A percentile compares a stretch with the other conserved stretches of the same genome.
Conservation (phyloP, 2,113 vertebrate genomes). For the Notiomystis cincta region DNA sequence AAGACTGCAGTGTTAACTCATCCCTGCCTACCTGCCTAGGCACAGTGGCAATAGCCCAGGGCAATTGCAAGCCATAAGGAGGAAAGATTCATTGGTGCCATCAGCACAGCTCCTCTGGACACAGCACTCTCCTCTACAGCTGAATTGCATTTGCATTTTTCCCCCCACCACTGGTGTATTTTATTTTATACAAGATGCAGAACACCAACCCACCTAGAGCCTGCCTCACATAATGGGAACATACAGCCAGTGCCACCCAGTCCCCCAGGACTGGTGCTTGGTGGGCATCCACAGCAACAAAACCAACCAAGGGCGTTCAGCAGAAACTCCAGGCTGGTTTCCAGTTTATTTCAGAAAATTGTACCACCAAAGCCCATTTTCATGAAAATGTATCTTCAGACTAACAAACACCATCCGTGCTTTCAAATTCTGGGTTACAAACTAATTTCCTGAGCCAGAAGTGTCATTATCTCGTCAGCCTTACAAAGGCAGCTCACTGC, state of each 20-base stretch:
- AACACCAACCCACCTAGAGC: background rate
- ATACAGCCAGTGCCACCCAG: background rate
- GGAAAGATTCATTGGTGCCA: accelerated
- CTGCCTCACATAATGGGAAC: background rate
- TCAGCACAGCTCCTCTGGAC: background rate
- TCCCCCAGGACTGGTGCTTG: background rate
- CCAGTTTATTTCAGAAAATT: slow-evolving; percentile 14
- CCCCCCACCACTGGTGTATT: background rate
- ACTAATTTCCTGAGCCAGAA: slow-evolving; percentile 52
- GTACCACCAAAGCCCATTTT: background rate
- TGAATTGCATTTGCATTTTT: background rate
- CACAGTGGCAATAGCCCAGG: accelerated
- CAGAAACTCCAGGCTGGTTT: background rate
- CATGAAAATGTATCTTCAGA: slow-evolving; percentile 38
- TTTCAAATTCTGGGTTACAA: slow-evolving; percentile 23
- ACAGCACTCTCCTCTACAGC: background rate
- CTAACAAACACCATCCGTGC: slow-evolving; percentile 1
- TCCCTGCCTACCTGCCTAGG: background rate
- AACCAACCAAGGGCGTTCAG: background rate
- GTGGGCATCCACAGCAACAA: background rate
- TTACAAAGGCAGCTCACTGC: slow-evolving; percentile 49
- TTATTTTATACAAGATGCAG: background rate
- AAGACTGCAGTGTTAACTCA: background rate
- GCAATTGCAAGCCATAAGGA: background rate
- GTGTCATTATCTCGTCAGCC: slow-evolving; percentile 68